Evolutionary conservation across 2,888 invertebrate genomes (phyloP).

Genomic region (Aphodius granarius): DNA sequence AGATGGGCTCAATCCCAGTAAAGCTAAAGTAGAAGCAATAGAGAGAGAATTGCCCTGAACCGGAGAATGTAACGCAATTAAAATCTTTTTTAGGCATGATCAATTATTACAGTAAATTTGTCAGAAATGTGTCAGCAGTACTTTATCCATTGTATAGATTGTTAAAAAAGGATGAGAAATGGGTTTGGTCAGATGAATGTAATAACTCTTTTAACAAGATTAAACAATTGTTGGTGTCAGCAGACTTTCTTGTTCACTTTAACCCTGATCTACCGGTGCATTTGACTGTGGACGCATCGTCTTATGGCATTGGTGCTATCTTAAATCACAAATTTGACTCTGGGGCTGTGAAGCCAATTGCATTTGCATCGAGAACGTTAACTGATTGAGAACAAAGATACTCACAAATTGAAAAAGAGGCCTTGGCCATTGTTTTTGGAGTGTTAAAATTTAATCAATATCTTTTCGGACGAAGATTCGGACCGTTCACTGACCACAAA

Average conservation of each 20-base stretch:
- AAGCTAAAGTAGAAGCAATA: no score
- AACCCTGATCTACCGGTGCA: not conserved
- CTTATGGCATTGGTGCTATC: constrained; percentile 6
- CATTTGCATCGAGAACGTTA: constrained; percentile 15
- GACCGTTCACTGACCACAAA: constrained; percentile 42
- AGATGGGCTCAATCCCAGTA: no score
- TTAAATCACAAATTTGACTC: not conserved
- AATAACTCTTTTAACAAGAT: constrained; percentile 1
- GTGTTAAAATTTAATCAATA: constrained; percentile 45
- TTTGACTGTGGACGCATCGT: not conserved
- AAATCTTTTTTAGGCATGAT: no score
- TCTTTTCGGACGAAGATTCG: constrained; percentile 45
- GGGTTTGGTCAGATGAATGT: not conserved
- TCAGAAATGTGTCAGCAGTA: no score
- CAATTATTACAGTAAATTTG: no score
- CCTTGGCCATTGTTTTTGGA: constrained; percentile 28
- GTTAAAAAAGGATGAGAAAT: no score
- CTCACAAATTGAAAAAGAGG: constrained; percentile 18
- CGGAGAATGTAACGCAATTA: no score
- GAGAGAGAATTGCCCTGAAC: no score
- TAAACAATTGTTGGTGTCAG: not conserved
- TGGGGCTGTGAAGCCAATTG: constrained; percentile 3
- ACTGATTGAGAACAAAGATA: constrained; percentile 3
- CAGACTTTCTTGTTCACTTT: not conserved
- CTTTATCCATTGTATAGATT: no score